Conservation (phyloP, 2,888 invertebrate species). For the Loripinus fragilis region DNA sequence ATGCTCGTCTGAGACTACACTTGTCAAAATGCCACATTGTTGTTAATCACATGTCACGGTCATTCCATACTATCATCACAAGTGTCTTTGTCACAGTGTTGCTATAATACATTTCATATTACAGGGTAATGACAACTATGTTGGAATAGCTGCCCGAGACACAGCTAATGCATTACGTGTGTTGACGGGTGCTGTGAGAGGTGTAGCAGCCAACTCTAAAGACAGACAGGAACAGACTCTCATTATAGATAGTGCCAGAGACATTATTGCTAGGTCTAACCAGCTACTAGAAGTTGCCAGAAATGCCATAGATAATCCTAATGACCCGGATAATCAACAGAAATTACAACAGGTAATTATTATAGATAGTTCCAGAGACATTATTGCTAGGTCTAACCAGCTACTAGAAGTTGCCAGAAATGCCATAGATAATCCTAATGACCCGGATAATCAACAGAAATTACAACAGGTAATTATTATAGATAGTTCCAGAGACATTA, state of each 20-base stretch:
- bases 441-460: slow-evolving; percentile 86
- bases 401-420: slow-evolving; percentile 93
- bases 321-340: slow-evolving; percentile 86
- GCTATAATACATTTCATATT: neutral
- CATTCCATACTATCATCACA: too few relatives aligned
- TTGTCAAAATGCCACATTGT: too few relatives aligned
- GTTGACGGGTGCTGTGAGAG: slow-evolving; percentile 90
- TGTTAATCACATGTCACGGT: too few relatives aligned
- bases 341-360: slow-evolving; percentile 88
- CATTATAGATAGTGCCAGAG: slow-evolving; percentile 87
- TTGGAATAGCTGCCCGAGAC: slow-evolving; percentile 91
- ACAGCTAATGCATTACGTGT: slow-evolving; percentile 91
- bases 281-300: slow-evolving; percentile 92
- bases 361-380: slow-evolving; percentile 88
- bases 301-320: slow-evolving; percentile 88
- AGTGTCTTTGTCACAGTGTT: too few relatives aligned
- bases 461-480: slow-evolving; percentile 88
- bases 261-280: slow-evolving; percentile 91
- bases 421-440: slow-evolving; percentile 88
- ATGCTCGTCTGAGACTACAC: too few relatives aligned
- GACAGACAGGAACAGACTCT: slow-evolving; percentile 84
- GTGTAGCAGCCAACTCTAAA: slow-evolving; percentile 84
- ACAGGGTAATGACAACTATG: slow-evolving; percentile 90
- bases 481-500: slow-evolving; percentile 89
- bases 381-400: slow-evolving; percentile 90